Evolutionary conservation across 2,797 vertebrate genomes (phyloP), one percentile per base, ranked within the genome.

Genomic region (Gephyroberyx darwinii): DNA sequence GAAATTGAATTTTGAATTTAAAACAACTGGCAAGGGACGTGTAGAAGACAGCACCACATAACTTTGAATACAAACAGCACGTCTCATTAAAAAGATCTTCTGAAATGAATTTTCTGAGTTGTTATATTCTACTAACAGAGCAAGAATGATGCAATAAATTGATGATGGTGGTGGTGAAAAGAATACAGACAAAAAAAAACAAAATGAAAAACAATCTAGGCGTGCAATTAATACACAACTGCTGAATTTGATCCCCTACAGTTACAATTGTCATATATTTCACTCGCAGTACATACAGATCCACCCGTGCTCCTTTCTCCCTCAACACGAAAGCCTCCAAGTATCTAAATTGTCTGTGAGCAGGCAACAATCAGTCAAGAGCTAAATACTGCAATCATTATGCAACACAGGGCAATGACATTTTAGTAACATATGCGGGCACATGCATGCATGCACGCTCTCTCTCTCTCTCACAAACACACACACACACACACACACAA

Each of bases 361-460:
- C 65, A 78, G 55, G 48, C 33, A n/a, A 69, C 73, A 66, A 65
- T 81, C 84, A 81, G 62, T 85, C 77, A 68, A 57, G 57, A 80
- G 64, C 69, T 78, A 81, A 86, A 78, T 78, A 72, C 76, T 87
- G 89, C 86, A 88, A 89, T 86, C 68, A 82, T 88, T 84, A 86
- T 78, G 86, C 72, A 91, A 90, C 78, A 78, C 71, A 13, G 73
- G 64, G 86, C 80, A 89, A 87, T 80, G 70, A 60, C 68, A 75
- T 72, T 84, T 80, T 50, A 62, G 64, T 59, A 43, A 71, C 75
- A 68, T 77, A 83, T 75, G 73, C 62, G 79, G 77, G 81, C 63
- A 70, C 71, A 56, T 50, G 35, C 48, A 62, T 26, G 26, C 26
- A 26, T 4, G 26, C 26, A 2, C 26, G 2, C 26, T 26, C 26